Evolutionary conservation across 2,113 vertebrate species (phyloP).

Genomic region (Mesembrinibis cayennensis): DNA sequence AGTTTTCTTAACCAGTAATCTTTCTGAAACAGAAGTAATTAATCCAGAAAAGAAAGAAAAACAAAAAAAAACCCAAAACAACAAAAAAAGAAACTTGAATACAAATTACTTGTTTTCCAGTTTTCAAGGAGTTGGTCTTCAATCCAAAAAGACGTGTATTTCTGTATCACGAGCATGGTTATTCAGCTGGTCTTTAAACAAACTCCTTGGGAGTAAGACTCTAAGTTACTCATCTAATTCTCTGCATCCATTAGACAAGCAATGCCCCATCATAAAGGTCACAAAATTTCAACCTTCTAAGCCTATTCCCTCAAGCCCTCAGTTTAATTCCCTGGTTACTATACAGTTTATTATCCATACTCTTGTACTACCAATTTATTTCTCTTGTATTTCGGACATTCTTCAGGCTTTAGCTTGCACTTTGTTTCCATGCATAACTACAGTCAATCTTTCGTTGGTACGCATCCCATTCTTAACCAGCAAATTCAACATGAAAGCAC

Average conservation of each 20-base stretch:
- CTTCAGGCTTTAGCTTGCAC: not conserved
- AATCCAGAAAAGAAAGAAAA: not conserved
- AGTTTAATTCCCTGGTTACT: not conserved
- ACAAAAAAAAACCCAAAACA: not conserved
- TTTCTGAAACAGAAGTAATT: not conserved
- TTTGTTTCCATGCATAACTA: not conserved
- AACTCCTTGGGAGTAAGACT: not conserved
- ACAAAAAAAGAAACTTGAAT: not conserved
- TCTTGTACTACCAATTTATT: not conserved
- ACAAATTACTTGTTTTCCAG: not conserved
- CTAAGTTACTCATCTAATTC: not conserved
- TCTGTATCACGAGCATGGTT: rapidly evolving
- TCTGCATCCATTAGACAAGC: not conserved
- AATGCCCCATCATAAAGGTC: not conserved
- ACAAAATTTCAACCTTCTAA: not conserved
- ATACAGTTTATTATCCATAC: not conserved
- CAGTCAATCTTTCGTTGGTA: not conserved
- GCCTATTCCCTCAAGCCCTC: not conserved
- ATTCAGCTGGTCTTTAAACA: not conserved
- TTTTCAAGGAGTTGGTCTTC: not conserved
- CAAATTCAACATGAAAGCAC: not conserved
- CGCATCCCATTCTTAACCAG: not conserved
- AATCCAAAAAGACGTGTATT: not conserved
- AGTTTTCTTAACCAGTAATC: not conserved
- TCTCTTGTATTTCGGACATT: not conserved